Conservation (phyloP, 1,140 invertebrate species). For the Panagrolaimus sp. region DNA sequence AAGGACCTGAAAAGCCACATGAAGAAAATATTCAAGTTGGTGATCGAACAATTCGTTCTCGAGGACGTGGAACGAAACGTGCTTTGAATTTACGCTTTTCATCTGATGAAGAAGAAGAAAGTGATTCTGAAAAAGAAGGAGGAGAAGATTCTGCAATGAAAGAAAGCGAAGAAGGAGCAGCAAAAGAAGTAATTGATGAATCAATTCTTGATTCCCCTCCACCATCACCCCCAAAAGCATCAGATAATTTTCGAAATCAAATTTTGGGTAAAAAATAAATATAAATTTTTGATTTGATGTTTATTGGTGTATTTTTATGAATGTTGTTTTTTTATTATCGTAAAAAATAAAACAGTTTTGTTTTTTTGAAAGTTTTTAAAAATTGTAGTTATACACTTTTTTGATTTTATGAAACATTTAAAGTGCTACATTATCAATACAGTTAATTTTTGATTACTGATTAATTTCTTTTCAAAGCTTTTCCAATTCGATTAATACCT, state of each 20-base stretch:
- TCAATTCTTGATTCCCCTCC: no score
- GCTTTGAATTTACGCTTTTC: slow-evolving; percentile 2
- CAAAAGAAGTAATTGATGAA: no score
- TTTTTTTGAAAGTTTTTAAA: no score
- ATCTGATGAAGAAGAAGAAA: background rate
- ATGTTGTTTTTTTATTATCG: background rate
- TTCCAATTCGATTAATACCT: background rate
- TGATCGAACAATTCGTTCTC: background rate
- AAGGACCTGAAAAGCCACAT: background rate
- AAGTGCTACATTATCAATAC: no score
- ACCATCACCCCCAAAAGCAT: background rate
- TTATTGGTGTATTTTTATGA: background rate
- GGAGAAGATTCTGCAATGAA: background rate
- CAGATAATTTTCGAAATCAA: background rate
- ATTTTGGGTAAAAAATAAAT: slow-evolving; percentile 1
- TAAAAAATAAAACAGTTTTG: background rate
- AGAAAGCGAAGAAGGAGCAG: background rate
- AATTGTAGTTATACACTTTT: no score
- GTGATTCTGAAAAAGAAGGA: background rate
- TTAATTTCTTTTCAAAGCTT: slow-evolving; percentile 7
- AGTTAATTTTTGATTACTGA: background rate
- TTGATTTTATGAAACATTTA: no score
- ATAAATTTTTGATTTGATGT: background rate
- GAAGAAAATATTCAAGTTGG: slow-evolving; percentile 7
- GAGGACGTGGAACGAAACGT: background rate